phyloP scores from a whole-genome alignment of 2,888 invertebrate genomes.

The Drosophila melanosoma region DNA sequence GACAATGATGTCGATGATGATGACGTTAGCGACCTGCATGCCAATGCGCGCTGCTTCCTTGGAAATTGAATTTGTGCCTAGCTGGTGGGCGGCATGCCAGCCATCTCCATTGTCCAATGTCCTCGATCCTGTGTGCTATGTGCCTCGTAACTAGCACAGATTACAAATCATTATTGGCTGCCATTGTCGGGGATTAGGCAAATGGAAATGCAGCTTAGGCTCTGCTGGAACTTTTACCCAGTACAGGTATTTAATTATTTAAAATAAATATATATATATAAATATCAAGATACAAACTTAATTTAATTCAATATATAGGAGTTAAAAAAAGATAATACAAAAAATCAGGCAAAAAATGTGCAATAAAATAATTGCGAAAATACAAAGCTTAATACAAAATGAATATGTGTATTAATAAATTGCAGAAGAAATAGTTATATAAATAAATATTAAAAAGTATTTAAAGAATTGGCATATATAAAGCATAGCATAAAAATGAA shows the following conservation, averaged over 20 bases:
- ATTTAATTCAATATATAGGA: background rate
- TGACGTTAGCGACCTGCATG: slow-evolving; percentile 65
- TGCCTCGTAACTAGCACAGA: slow-evolving; percentile 49
- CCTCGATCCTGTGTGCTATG: slow-evolving; percentile 23
- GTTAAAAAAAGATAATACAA: background rate
- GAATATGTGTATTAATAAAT: background rate
- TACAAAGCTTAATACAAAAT: background rate
- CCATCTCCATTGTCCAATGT: slow-evolving; percentile 13
- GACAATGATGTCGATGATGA: slow-evolving; percentile 59
- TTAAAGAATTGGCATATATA: no score
- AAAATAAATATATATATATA: background rate
- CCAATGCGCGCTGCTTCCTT: slow-evolving; percentile 50
- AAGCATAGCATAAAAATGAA: no score
- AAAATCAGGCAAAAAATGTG: background rate
- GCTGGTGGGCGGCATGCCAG: slow-evolving; percentile 43
- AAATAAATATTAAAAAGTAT: background rate
- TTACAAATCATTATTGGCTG: slow-evolving; percentile 67
- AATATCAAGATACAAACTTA: background rate
- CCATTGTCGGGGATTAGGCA: slow-evolving; percentile 35
- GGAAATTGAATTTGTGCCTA: slow-evolving; percentile 59
- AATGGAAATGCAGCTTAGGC: slow-evolving; percentile 29
- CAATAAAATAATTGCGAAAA: background rate
- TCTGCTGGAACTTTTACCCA: slow-evolving; percentile 5
- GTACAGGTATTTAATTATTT: slow-evolving; percentile 20
- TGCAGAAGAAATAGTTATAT: background rate